These are phyloP conservation scores for Rachycentron canadum DNA, from an alignment of 2,797 vertebrate species.

Conservation along the genomic window DNA sequence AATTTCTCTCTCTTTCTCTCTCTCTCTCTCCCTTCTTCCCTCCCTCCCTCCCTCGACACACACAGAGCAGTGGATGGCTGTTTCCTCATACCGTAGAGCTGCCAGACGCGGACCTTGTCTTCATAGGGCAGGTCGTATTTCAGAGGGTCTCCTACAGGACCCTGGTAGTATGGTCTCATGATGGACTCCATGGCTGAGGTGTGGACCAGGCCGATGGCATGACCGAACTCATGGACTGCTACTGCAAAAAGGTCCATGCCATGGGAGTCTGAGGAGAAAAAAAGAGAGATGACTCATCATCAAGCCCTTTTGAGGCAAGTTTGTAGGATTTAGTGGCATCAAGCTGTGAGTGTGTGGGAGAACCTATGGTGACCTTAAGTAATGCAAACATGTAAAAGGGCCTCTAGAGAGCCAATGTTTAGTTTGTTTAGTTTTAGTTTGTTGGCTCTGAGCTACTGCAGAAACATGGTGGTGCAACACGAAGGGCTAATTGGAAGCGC, in stretches of 20 bases:
- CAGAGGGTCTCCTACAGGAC: conserved; percentile 95
- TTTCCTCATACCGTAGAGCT: conserved; percentile 90
- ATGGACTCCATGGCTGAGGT: conserved; percentile 93
- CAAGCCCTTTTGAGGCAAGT: not conserved
- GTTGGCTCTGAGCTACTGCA: not conserved
- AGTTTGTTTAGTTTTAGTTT: too few species aligned
- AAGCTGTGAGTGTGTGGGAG: not conserved
- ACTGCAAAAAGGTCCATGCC: conserved; percentile 97
- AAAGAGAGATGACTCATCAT: not conserved
- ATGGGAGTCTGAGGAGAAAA: conserved; percentile 85
- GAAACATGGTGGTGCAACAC: not conserved
- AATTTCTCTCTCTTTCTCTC: conserved; percentile 35
- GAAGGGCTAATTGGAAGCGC: too few species aligned
- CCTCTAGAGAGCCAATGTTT: too few species aligned
- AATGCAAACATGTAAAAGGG: not conserved
- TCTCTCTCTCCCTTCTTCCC: too few species aligned
- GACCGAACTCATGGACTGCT: conserved; percentile 97
- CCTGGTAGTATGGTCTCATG: conserved; percentile 98
- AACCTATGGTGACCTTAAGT: not conserved
- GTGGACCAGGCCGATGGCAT: conserved; percentile 95
- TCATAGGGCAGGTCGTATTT: conserved; percentile 95
- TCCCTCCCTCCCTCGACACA: too few species aligned
- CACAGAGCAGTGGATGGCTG: conserved; percentile 2
- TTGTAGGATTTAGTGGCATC: not conserved
- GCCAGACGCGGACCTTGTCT: conserved; percentile 96